phyloP scores from a whole-genome alignment of 2,113 vertebrate species.

The Melanerpes formicivorus region DNA sequence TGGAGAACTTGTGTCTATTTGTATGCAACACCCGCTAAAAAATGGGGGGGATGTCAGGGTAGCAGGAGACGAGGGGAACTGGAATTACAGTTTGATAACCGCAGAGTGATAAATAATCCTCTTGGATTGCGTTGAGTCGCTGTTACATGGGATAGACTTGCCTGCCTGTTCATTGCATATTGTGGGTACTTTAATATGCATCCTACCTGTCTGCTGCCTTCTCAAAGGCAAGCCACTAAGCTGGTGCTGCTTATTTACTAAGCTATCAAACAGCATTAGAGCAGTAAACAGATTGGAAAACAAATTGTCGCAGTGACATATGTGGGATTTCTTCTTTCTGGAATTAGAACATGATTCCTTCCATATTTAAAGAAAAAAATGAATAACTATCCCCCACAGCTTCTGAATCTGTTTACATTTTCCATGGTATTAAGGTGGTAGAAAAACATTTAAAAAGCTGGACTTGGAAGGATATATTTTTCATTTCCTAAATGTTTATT shows the following conservation, averaged over 20 bases:
- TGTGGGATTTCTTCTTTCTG: not conserved
- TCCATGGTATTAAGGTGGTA: not conserved
- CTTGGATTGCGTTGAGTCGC: not conserved
- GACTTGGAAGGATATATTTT: not conserved
- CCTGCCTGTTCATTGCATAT: not conserved
- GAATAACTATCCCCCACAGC: not conserved
- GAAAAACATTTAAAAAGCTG: not conserved
- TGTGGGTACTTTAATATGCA: not conserved
- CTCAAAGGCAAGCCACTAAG: not conserved
- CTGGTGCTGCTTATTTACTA: not conserved
- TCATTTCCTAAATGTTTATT: not conserved
- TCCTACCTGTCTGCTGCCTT: not conserved
- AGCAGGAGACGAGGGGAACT: not conserved
- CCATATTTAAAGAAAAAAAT: not conserved
- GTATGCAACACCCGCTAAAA: not conserved
- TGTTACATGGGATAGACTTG: not conserved
- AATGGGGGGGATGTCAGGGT: not conserved
- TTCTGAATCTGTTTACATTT: not conserved
- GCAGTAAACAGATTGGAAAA: constrained; percentile 6
- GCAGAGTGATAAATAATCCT: not conserved
- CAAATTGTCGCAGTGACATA: not conserved
- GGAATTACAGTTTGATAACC: not conserved
- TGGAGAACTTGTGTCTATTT: not conserved
- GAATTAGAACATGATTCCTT: not conserved
- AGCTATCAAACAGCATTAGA: not conserved